Conservation (phyloP, 2,797 vertebrate species). For the Micropoecilia bifurca region DNA sequence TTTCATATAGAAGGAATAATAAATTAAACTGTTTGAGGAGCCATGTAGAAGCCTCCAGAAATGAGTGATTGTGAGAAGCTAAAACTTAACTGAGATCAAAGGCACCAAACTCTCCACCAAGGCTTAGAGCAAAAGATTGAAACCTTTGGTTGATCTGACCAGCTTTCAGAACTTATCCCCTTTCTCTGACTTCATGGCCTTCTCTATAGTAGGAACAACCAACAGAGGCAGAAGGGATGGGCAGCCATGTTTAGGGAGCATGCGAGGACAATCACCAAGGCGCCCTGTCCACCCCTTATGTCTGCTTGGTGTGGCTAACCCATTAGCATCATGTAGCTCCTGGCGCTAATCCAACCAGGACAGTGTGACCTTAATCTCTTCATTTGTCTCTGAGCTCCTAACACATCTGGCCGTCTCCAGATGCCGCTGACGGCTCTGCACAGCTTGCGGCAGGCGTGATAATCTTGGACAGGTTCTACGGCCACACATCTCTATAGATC, state of each 20-base stretch:
- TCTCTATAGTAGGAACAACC: conserved; percentile 7
- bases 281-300: conserved; percentile 34
- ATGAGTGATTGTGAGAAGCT: neutral
- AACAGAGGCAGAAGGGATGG: neutral
- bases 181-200: conserved; percentile 30
- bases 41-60: neutral
- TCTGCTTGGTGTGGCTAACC: conserved; percentile 47
- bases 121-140: conserved; percentile 27
- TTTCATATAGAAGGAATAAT: no score
- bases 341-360: conserved; percentile 68
- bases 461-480: conserved; percentile 46
- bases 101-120: conserved; percentile 2
- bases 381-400: conserved; percentile 47
- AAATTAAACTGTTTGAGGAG: neutral
- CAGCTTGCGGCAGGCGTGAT: conserved; percentile 30
- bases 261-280: conserved; percentile 34
- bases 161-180: conserved; percentile 8
- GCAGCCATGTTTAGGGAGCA: no score
- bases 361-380: conserved; percentile 70
- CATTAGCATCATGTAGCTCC: conserved; percentile 70
- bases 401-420: conserved; percentile 67
- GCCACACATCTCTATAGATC: conserved; percentile 37
- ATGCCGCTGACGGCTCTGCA: conserved; percentile 18
- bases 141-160: conserved; percentile 15
- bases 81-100: neutral